phyloP scores from a whole-genome alignment of 1,140 invertebrate species.

The Bombus superbus region DNA sequence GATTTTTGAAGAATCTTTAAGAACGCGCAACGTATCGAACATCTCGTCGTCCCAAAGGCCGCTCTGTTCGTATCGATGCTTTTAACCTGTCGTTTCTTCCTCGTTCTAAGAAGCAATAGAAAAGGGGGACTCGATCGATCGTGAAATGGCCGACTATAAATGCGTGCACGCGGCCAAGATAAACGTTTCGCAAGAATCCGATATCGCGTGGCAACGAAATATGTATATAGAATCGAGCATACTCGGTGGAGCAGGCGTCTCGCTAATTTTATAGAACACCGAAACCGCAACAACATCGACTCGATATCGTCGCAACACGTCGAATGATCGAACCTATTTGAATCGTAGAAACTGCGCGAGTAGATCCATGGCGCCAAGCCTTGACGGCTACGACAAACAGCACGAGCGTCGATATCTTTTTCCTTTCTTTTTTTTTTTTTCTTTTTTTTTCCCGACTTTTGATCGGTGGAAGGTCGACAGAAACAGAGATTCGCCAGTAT shows the following conservation, averaged over 20 bases:
- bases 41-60: background rate
- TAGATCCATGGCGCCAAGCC: background rate
- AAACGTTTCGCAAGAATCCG: conserved; percentile 36
- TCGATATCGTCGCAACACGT: background rate
- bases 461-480: background rate
- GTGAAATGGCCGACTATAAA: conserved; percentile 44
- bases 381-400: background rate
- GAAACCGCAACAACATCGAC: background rate
- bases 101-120: conserved; percentile 38
- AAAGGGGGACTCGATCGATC: conserved; percentile 27
- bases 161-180: conserved; percentile 18
- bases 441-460: background rate
- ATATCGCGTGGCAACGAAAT: background rate
- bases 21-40: background rate
- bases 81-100: background rate
- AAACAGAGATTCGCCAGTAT: conserved; percentile 19
- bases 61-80: background rate
- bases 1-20: background rate
- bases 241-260: background rate
- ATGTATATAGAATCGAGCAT: background rate
- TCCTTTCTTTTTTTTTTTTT: no score
- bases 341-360: background rate
- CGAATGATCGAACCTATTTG: background rate
- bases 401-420: background rate
- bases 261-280: background rate